Evolutionary conservation across 2,113 vertebrate genomes (phyloP), one percentile per base, ranked within the genome.

Genomic region (Meleagris gallopavo): DNA sequence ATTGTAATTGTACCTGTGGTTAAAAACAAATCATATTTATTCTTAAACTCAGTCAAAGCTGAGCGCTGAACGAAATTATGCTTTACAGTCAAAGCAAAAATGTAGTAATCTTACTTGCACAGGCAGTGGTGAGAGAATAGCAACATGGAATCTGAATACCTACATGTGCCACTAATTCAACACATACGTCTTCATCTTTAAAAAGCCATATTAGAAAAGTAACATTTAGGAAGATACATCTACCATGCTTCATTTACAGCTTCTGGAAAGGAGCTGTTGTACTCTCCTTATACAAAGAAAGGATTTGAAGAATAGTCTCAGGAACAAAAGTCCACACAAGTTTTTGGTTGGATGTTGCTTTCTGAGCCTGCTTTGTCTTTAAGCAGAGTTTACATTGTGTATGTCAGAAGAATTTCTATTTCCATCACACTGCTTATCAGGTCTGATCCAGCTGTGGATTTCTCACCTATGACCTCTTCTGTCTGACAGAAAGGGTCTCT

Each of bases 401-500:
- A 78, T 74, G 90, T 77, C 94, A 86, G 83, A 93, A 83, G 62
- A 88, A 93, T 77, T 90, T 86, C n/a, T 25, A 34, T 58, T 69
- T 90, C 90, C 38, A 34, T 83, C 75, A 83, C 25, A 50, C 11
- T 29, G 32, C 29, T 76, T 69, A 62, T 70, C 75, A 83, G 21
- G 50, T 32, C 85, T 94, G 83, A 94, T 93, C 54, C 38, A 82
- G 60, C 46, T 77, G 79, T 74, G 64, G 86, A 80, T 93, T 88
- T 80, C 88, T 95, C 83, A 96, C 90, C 89, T 75, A n/a, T 93
- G 92, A 96, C 90, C 69, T 88, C 90, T 50, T 62, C 71, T 70
- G 30, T 90, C 64, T 88, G 90, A 80, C 86, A 86, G 86, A 46
- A 73, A 80, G 38, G 57, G 48, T 89, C 2, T 0, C 30, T 80